Conservation (phyloP, 2,888 invertebrate species). For the Choristoneura rosaceana region DNA sequence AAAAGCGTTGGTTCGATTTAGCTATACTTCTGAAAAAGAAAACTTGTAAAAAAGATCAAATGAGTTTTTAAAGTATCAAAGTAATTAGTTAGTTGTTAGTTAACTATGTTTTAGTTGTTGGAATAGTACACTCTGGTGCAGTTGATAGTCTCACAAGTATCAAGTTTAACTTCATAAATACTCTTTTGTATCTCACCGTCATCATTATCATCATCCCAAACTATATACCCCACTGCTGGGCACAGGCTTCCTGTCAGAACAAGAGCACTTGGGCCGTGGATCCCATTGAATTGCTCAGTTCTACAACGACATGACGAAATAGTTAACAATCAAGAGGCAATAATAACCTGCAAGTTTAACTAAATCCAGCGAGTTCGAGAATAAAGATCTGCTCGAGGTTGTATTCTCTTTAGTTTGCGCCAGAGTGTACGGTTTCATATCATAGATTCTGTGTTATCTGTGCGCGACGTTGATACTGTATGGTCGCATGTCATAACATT, state of each 20-base stretch:
- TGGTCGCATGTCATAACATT: conserved; percentile 41
- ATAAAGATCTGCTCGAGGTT: too few relatives aligned
- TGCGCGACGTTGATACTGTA: conserved; percentile 27
- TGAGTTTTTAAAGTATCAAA: background rate
- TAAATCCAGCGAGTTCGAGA: background rate
- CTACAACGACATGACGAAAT: too few relatives aligned
- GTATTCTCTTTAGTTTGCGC: background rate
- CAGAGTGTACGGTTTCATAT: background rate
- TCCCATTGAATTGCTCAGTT: too few relatives aligned
- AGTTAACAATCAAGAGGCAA: too few relatives aligned
- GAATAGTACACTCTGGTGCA: background rate
- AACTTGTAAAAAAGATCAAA: background rate
- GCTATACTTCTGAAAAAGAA: background rate
- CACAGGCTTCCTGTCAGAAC: too few relatives aligned
- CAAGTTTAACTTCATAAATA: background rate
- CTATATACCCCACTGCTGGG: too few relatives aligned
- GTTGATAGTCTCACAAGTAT: background rate
- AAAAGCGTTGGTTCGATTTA: background rate
- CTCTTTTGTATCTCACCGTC: too few relatives aligned
- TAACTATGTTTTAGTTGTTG: background rate
- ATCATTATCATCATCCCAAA: too few relatives aligned
- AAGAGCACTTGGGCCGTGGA: too few relatives aligned
- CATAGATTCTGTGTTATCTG: conserved; percentile 6
- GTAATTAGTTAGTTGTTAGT: background rate
- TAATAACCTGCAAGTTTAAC: background rate